Evolutionary conservation across 2,797 vertebrate genomes (phyloP).

Genomic region (Protosalanx chinensis): DNA sequence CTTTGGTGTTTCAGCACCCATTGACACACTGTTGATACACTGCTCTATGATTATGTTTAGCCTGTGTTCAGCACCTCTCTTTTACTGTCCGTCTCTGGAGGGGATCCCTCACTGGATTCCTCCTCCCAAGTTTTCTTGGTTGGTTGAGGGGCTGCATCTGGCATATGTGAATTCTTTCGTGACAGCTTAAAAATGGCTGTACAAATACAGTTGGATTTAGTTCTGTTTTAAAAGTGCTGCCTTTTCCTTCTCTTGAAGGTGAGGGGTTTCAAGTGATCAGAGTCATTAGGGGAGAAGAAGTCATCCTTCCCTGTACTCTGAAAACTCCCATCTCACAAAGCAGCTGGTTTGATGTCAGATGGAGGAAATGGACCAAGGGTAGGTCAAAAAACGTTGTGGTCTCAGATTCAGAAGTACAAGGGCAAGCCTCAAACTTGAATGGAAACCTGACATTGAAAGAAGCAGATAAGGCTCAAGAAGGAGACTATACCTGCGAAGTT

Average conservation of each 20-base stretch:
- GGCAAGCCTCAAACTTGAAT: constrained; percentile 16
- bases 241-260: neutral
- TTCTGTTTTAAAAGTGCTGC: constrained; percentile 5
- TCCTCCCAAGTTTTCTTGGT: too few species aligned
- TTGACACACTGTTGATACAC: too few species aligned
- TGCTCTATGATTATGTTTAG: too few species aligned
- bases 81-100: too few species aligned
- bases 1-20: too few species aligned
- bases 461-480: constrained; percentile 39
- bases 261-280: neutral
- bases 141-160: too few species aligned
- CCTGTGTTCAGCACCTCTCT: too few species aligned
- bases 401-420: neutral
- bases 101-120: too few species aligned
- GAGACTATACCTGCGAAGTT: constrained; percentile 46
- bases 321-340: neutral
- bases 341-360: constrained; percentile 30
- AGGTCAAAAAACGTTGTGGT: neutral
- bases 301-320: constrained; percentile 38
- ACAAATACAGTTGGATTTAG: neutral
- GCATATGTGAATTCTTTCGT: too few species aligned
- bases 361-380: constrained; percentile 27
- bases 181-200: too few species aligned
- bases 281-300: constrained; percentile 18
- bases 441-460: constrained; percentile 33